Conservation (phyloP, 2,888 invertebrate species). For the Caenorhabditis drosophilae region DNA sequence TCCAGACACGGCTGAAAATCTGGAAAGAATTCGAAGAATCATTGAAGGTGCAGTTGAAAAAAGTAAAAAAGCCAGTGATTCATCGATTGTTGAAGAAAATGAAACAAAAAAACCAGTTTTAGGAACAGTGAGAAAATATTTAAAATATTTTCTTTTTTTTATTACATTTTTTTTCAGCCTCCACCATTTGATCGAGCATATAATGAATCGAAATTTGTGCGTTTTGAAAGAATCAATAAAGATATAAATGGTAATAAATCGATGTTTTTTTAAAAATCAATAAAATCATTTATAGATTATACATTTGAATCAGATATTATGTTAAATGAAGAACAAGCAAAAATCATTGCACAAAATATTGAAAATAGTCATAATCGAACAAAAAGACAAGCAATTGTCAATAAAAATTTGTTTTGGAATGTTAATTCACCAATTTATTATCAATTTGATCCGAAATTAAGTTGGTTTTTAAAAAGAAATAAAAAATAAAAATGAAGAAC, state of each 20-base stretch:
- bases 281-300: constrained; percentile 17
- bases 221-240: constrained; percentile 17
- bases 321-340: constrained; percentile 27
- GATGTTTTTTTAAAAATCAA: background rate
- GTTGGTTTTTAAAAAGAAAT: constrained; percentile 11
- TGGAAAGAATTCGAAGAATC: constrained; percentile 20
- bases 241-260: constrained; percentile 26
- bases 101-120: too few relatives aligned
- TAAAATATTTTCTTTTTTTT: background rate
- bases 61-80: constrained; percentile 14
- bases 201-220: constrained; percentile 2
- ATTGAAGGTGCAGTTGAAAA: constrained; percentile 11
- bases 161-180: background rate
- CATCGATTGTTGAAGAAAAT: constrained; percentile 3
- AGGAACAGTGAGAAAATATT: background rate
- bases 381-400: constrained; percentile 37
- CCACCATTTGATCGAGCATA: background rate
- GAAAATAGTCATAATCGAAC: constrained; percentile 14
- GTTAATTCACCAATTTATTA: constrained; percentile 20
- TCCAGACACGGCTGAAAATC: constrained; percentile 22
- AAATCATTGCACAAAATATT: constrained; percentile 10
- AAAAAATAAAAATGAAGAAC: background rate
- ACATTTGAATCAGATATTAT: constrained; percentile 36
- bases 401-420: constrained; percentile 25
- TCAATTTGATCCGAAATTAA: constrained; percentile 28